A percentile compares a stretch with the other conserved stretches of the same genome.
These are phyloP conservation scores for Muscicapa comitata DNA, from an alignment of 2,797 vertebrate species.

Conservation along the genomic window DNA sequence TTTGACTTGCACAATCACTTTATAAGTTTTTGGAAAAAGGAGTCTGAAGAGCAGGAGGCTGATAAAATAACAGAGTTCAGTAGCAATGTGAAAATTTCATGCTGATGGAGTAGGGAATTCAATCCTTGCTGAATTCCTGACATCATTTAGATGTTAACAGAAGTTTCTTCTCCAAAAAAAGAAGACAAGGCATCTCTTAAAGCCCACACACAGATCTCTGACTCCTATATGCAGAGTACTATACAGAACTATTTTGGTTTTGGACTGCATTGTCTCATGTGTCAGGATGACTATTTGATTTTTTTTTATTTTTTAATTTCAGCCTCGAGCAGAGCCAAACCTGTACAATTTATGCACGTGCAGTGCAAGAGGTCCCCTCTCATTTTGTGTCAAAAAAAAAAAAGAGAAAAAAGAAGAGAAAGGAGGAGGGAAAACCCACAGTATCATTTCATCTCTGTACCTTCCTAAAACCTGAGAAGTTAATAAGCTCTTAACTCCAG, in stretches of 20 bases:
- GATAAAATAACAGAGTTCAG: conserved; percentile 21
- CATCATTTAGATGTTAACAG: conserved; percentile 55
- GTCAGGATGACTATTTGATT: conserved; percentile 8
- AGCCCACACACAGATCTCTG: conserved; percentile 43
- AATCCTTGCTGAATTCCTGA: conserved; percentile 41
- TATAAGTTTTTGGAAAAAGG: not conserved
- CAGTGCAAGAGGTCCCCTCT: conserved; percentile 5
- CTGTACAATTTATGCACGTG: not conserved
- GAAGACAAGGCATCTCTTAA: conserved; percentile 22
- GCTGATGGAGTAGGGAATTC: not conserved
- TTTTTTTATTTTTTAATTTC: not conserved
- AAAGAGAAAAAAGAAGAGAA: not conserved
- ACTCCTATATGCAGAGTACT: conserved; percentile 24
- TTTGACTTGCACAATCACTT: conserved; percentile 36
- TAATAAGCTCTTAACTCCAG: conserved; percentile 8
- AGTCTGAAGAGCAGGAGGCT: conserved; percentile 12
- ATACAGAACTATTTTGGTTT: conserved; percentile 53
- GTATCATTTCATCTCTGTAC: not conserved
- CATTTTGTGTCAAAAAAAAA: not conserved
- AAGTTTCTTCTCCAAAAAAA: conserved; percentile 56
- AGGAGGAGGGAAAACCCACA: not conserved
- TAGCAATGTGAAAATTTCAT: not conserved
- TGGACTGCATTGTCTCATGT: conserved; percentile 47
- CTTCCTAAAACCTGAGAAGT: conserved; percentile 40
- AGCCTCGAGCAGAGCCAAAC: conserved; percentile 16